These are phyloP conservation scores for Drosophila stalkeri DNA, from an alignment of 2,888 invertebrate genomes.

Conservation along the genomic window DNA sequence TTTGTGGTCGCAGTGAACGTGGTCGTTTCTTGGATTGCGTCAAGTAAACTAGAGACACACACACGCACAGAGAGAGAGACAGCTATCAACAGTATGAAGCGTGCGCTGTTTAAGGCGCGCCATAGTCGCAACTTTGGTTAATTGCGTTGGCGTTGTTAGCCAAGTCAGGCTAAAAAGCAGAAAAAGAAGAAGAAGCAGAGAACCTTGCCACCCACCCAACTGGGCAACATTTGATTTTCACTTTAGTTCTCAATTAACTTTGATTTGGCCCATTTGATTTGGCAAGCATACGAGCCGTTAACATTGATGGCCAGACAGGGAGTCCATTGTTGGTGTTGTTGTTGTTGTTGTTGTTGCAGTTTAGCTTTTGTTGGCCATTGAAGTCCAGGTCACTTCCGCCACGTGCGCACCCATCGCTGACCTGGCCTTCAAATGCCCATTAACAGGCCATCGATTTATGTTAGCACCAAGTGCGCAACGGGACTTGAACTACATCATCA, in stretches of 20 bases:
- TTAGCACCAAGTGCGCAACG: constrained; percentile 58
- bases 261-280: constrained; percentile 80
- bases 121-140: constrained; percentile 71
- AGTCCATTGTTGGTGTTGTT: constrained; percentile 34
- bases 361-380: constrained; percentile 35
- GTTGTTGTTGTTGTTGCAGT: constrained; percentile 18
- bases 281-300: constrained; percentile 65
- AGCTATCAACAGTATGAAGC: constrained; percentile 26
- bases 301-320: constrained; percentile 62
- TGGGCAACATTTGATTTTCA: constrained; percentile 75
- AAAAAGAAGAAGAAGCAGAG: neutral
- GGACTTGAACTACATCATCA: constrained; percentile 49
- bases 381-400: constrained; percentile 74
- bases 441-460: constrained; percentile 74
- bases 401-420: constrained; percentile 50
- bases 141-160: constrained; percentile 73
- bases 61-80: constrained; percentile 27
- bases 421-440: constrained; percentile 73
- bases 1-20: constrained; percentile 50
- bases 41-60: constrained; percentile 59
- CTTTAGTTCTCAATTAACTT: constrained; percentile 82
- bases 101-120: constrained; percentile 64
- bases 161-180: constrained; percentile 23
- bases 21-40: constrained; percentile 64
- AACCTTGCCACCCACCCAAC: constrained; percentile 34